Evolutionary conservation across 92 coral and sea anemone species (phyloP).

Genomic region (Blastomussa wellsi): DNA sequence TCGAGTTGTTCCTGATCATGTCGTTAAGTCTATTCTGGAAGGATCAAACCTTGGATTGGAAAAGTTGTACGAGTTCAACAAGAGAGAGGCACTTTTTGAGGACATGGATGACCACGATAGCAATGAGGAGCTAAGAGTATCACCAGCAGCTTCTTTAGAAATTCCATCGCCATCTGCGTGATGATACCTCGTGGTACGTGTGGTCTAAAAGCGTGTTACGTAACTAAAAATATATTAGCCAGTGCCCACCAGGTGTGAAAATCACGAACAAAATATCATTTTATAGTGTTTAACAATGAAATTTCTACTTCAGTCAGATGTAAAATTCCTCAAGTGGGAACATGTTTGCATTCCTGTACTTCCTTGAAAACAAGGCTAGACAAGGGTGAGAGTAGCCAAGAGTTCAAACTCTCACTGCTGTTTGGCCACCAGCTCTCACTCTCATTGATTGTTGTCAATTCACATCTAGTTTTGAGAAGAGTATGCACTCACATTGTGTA

Average conservation of each 20-base stretch:
- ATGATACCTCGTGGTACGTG: slow-evolving; percentile 1
- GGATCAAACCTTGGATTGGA: slow-evolving; percentile 79
- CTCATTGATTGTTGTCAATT: not conserved
- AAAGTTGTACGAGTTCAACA: slow-evolving; percentile 70
- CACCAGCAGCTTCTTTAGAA: not conserved
- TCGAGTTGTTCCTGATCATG: slow-evolving; percentile 83
- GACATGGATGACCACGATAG: slow-evolving; percentile 58
- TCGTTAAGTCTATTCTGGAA: slow-evolving; percentile 76
- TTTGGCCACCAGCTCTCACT: not conserved
- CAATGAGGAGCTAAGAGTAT: slow-evolving; percentile 13
- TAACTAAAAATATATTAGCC: not conserved
- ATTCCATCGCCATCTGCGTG: slow-evolving; percentile 35
- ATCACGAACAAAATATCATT: not conserved
- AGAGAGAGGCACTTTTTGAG: slow-evolving; percentile 66
- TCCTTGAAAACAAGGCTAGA: too few relatives aligned
- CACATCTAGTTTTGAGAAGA: too few relatives aligned
- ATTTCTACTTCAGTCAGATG: not conserved
- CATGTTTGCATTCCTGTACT: not conserved
- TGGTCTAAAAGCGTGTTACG: not conserved
- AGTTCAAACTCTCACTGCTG: not conserved
- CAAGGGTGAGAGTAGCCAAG: not conserved
- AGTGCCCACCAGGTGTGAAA: not conserved
- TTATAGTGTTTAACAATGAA: not conserved
- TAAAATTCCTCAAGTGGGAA: not conserved
- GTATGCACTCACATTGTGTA: too few relatives aligned